These are phyloP conservation scores for Drosophila watanabei DNA, from an alignment of 1,140 invertebrate species.

Conservation along the genomic window DNA sequence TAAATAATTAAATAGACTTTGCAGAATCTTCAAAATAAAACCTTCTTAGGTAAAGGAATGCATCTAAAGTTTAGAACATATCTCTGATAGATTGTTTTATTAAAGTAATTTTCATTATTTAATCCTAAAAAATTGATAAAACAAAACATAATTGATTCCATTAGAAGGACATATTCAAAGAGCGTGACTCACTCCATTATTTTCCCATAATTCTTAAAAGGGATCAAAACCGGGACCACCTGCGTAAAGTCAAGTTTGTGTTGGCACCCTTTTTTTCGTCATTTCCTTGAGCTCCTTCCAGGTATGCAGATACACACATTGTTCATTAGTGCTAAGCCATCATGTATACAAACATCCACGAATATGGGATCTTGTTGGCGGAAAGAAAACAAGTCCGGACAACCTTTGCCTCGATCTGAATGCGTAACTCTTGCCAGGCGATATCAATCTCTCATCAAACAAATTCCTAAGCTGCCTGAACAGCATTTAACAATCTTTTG, in stretches of 20 bases:
- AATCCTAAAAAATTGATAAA: background rate
- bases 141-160: background rate
- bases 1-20: no score
- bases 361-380: conserved; percentile 27
- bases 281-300: conserved; percentile 7
- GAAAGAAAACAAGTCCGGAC: conserved; percentile 34
- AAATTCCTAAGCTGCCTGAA: conserved; percentile 76
- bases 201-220: conserved; percentile 10
- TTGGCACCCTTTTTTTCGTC: conserved; percentile 19
- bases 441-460: conserved; percentile 79
- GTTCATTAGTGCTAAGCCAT: conserved; percentile 47
- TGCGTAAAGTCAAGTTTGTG: conserved; percentile 18
- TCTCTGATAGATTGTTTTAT: background rate
- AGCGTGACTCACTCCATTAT: conserved; percentile 24
- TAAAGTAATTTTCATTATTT: background rate
- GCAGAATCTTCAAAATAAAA: no score
- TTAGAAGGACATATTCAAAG: background rate
- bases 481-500: conserved; percentile 79
- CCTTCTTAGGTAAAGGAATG: background rate
- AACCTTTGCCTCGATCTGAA: conserved; percentile 34
- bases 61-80: background rate
- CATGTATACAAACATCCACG: conserved; percentile 40
- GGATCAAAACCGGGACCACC: conserved; percentile 33
- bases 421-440: conserved; percentile 68
- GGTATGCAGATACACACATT: conserved; percentile 43